Base-by-base conservation (phyloP, 2,797 vertebrate species). In the Serranus cabrilla region DNA sequence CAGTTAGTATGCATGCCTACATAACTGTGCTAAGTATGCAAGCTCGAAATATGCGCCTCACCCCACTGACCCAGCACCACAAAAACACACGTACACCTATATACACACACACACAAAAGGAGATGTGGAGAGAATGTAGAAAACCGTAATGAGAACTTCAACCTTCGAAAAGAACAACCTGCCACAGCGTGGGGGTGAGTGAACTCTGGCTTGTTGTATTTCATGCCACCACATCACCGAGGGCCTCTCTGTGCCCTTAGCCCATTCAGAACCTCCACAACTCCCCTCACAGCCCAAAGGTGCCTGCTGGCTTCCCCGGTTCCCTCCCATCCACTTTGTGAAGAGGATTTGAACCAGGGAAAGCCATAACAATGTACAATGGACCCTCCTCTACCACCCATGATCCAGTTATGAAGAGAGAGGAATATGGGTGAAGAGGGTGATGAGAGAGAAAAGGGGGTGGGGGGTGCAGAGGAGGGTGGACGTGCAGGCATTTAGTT, bases 151-250 rank as follows among this genome's bases (percentile, higher is more conserved):
- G 82, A 85, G 77, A 85, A 67, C 50, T 47, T 65, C 51, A 82
- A 80, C 84, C 85, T 81, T 80, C 47, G 27, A 91, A 91, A 92
- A 90, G 91, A 88, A 88, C 92, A 91, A 86, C 83, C 78, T 86
- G 85, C 84, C 60, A 82, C 69, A 40, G 81, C 37, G 81, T 67
- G 31, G 80, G 82, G 91, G 86, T 86, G 83, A 86, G 42, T 88
- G 93, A 93, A 92, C 91, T 80, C 88, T 91, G 92, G 82, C 88
- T 90, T 88, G 87, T 91, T 83, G 91, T 78, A 90, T 93, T 93
- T 94, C 93, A 92, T 93, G 92, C 83, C 87, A 86, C 59, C 87
- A 59, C 89, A 92, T 93, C 92, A 94, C 55, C 0, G 65, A 76
- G 87, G 89, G 77, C 88, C 93, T 81, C 84, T 86, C 18, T 2